Evolutionary conservation across 2,888 invertebrate genomes (phyloP).

Genomic region (Ichneumoninae sp.): DNA sequence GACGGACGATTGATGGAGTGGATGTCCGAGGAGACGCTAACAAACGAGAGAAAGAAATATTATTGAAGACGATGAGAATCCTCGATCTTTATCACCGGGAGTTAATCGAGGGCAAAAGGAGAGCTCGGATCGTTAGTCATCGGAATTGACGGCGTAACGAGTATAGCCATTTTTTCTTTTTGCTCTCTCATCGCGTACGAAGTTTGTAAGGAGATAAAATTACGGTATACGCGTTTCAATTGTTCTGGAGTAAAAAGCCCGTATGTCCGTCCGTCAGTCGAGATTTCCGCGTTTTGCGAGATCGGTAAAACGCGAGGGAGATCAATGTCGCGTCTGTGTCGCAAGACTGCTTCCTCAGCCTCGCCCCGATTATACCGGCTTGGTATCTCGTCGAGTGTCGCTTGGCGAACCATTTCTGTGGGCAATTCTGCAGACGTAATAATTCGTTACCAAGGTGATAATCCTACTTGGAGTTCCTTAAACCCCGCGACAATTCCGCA

Average conservation of each 20-base stretch:
- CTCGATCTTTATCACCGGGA: not conserved
- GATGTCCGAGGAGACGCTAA: not conserved
- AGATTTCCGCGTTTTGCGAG: not conserved
- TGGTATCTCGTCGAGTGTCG: not conserved
- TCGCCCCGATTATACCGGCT: constrained; percentile 15
- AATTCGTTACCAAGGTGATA: constrained; percentile 31
- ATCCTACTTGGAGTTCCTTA: constrained; percentile 40
- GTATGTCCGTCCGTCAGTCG: not conserved
- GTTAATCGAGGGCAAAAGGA: not conserved
- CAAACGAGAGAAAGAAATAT: constrained; percentile 20
- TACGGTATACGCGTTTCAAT: not conserved
- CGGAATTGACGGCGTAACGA: not conserved
- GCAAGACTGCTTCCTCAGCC: constrained; percentile 22
- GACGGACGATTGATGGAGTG: constrained; percentile 28
- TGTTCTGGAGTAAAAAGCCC: not conserved
- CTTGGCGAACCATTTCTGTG: not conserved
- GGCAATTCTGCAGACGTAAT: not conserved
- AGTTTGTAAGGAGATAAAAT: not conserved
- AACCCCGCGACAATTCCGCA: constrained; percentile 31
- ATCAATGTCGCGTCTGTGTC: constrained; percentile 32
- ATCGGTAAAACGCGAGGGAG: not conserved
- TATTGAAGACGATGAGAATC: not conserved
- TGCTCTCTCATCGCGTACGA: not conserved
- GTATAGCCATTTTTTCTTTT: not conserved
- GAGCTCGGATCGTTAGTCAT: not conserved